phyloP scores from a whole-genome alignment of 1,140 invertebrate species.

The Danaus plexippus region DNA sequence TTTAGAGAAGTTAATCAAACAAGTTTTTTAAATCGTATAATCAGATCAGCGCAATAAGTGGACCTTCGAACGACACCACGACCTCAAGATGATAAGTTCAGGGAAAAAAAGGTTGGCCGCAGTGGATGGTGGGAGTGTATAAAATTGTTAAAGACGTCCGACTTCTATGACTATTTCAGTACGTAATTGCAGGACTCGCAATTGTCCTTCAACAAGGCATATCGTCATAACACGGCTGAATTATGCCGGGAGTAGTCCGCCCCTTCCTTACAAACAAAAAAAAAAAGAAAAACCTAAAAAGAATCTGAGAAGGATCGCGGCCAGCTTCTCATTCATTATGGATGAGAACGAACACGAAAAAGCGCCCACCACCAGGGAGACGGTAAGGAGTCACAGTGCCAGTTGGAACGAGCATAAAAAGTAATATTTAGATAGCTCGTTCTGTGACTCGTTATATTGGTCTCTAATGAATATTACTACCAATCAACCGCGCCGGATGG shows the following conservation, averaged over 20 bases:
- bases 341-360: constrained; percentile 37
- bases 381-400: constrained; percentile 25
- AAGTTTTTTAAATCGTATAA: too few species aligned
- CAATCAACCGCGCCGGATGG: too few species aligned
- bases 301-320: constrained; percentile 31
- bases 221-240: constrained; percentile 45
- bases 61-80: too few species aligned
- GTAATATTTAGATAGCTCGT: too few species aligned
- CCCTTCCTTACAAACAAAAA: constrained; percentile 13
- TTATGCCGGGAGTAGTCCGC: constrained; percentile 27
- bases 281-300: constrained; percentile 33
- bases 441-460: too few species aligned
- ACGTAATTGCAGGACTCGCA: constrained; percentile 51
- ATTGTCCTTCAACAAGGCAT: constrained; percentile 44
- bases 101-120: constrained; percentile 23
- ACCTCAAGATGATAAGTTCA: too few species aligned
- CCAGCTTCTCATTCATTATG: constrained; percentile 51
- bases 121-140: constrained; percentile 21
- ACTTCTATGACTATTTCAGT: constrained; percentile 52
- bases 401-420: too few species aligned
- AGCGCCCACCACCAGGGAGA: constrained; percentile 19
- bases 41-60: too few species aligned
- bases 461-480: too few species aligned
- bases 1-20: too few species aligned
- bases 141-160: constrained; percentile 10